Evolutionary conservation across 2,888 invertebrate species (phyloP).

Genomic region (Phaonia tiefii): DNA sequence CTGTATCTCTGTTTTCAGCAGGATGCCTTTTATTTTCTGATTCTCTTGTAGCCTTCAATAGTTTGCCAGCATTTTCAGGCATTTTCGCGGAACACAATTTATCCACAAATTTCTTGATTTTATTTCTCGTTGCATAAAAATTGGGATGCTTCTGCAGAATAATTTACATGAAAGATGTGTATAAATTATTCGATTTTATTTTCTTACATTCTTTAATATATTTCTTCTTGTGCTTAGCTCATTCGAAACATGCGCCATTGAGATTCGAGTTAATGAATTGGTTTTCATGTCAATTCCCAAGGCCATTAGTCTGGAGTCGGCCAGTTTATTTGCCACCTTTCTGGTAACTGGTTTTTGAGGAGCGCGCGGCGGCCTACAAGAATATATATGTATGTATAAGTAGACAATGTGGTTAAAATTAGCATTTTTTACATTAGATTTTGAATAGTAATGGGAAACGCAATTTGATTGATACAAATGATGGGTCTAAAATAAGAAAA

Average conservation of each 20-base stretch:
- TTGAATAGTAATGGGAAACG: no score
- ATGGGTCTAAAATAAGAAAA: no score
- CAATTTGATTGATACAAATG: no score
- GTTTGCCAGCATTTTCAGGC: constrained; percentile 69
- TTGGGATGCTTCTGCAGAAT: constrained; percentile 71
- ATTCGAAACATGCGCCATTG: constrained; percentile 67
- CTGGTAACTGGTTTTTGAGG: no score
- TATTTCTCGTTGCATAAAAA: constrained; percentile 75
- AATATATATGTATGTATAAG: no score
- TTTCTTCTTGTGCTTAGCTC: constrained; percentile 71
- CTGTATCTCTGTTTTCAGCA: constrained; percentile 6
- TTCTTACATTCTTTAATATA: constrained; percentile 71
- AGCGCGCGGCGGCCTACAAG: no score
- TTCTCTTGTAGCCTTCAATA: constrained; percentile 70
- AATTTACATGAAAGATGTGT: background rate
- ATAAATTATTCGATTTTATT: background rate
- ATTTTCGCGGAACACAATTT: constrained; percentile 74
- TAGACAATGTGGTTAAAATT: no score
- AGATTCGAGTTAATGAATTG: constrained; percentile 67
- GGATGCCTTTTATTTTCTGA: background rate
- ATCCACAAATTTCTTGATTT: constrained; percentile 75
- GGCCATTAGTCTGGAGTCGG: no score
- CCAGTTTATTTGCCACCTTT: no score
- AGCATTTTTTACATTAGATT: no score
- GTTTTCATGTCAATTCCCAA: constrained; percentile 71